Conservation (phyloP, 2,888 invertebrate species). For the Xanthorhoe spadicearia region DNA sequence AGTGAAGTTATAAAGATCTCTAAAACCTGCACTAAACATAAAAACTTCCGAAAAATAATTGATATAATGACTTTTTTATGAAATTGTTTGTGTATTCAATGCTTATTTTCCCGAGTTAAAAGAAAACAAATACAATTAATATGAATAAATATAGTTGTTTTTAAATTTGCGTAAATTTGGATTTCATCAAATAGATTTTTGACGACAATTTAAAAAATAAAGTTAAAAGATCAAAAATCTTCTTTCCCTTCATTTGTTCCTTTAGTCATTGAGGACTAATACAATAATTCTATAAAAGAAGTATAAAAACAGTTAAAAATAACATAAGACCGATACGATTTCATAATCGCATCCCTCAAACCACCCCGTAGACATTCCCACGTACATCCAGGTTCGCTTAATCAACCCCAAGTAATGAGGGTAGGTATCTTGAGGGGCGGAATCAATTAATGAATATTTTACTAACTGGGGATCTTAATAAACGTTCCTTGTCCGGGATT, state of each 20-base stretch:
- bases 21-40: too few species aligned
- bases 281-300: not conserved
- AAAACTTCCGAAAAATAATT: too few species aligned
- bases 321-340: slow-evolving; percentile 18
- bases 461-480: slow-evolving; percentile 76
- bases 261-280: not conserved
- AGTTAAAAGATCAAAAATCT: too few species aligned
- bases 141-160: too few species aligned
- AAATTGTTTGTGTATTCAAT: too few species aligned
- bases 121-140: too few species aligned
- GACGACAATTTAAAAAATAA: too few species aligned
- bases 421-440: slow-evolving; percentile 74
- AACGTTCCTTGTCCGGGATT: slow-evolving; percentile 78
- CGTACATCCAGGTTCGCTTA: slow-evolving; percentile 76
- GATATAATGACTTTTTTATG: too few species aligned
- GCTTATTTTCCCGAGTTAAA: too few species aligned
- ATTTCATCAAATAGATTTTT: too few species aligned
- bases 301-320: not conserved
- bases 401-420: slow-evolving; percentile 81
- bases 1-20: too few species aligned
- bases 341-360: slow-evolving; percentile 46
- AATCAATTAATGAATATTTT: slow-evolving; percentile 84
- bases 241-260: not conserved
- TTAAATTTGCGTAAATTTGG: too few species aligned
- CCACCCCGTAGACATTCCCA: slow-evolving; percentile 55